Evolutionary conservation across 2,113 vertebrate genomes (phyloP), one percentile per base, ranked within the genome.

Genomic region (Perccottus glenii): DNA sequence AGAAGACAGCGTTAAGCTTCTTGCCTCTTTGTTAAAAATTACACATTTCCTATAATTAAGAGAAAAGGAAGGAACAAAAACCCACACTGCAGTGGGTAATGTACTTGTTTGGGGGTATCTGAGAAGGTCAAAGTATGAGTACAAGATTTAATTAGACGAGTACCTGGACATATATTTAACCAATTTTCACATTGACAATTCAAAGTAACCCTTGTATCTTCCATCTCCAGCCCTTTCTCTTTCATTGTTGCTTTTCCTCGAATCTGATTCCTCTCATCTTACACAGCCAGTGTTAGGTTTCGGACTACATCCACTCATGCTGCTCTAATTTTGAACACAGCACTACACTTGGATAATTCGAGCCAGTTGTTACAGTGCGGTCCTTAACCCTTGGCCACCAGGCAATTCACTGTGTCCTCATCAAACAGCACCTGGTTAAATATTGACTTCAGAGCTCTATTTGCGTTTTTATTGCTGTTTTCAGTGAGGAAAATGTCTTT

Each of bases 371-470:
- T 35, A 12, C 51, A 53, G 35, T 38, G 36, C 5, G 33, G 52
- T 33, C 33, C 33, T 55, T 12, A 14, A 55, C 52, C 52, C 35
- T 38, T 55, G 33, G 52, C 14, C 52, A 2, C 5, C 52, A 38
- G 33, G 12, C 52, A 55, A 14, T 15, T 55, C 11, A 38, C 33
- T 48, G 52, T n/a, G 16, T 33, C 40, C 38, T 67, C 5, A 70
- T 64, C 61, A 66, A 52, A 71, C 67, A 19, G 36, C 49, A 11
- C 32, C 43, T 70, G 64, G 60, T 51, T 66, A 67, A 77, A 62
- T 63, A 77, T 64, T 67, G 68, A 70, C 64, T 62, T 43, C 36
- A 32, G 38, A 60, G 64, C 8, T 38, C 12, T 35, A 11, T 51
- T 47, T 50, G 10, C 3, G 15, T 60, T 46, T 64, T 72, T 64